Conservation (phyloP, 2,113 vertebrate genomes). For the Oncorhynchus keta region DNA sequence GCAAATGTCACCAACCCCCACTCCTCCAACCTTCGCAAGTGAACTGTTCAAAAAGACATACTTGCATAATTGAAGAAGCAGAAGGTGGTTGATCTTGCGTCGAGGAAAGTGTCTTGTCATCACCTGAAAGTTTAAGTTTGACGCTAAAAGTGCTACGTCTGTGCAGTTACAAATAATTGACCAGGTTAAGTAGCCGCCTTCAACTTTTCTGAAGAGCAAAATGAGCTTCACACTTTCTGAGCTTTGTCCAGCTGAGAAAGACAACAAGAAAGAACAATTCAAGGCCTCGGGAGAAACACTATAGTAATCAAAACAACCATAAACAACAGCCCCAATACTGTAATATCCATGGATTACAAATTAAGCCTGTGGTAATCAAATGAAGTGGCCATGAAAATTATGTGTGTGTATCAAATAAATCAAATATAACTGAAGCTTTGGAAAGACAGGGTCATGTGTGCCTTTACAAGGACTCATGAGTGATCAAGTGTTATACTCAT, state of each 20-base stretch:
- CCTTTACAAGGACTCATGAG: no score
- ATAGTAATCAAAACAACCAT: no score
- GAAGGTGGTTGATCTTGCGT: not conserved
- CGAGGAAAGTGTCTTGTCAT: constrained; percentile 3
- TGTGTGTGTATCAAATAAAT: not conserved
- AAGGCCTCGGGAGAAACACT: no score
- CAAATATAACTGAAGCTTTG: not conserved
- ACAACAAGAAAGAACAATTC: not conserved
- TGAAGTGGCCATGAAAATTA: not conserved
- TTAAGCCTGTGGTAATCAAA: not conserved
- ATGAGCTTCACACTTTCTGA: constrained; percentile 47
- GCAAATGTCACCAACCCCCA: not conserved
- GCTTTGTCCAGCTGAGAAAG: constrained; percentile 63
- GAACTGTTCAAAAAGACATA: not conserved
- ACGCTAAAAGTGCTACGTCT: not conserved
- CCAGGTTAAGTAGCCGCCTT: constrained; percentile 6
- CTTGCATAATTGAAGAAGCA: not conserved
- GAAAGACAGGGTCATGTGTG: no score
- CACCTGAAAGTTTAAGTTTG: constrained; percentile 16
- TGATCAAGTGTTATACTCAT: no score
- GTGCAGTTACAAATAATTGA: constrained; percentile 46
- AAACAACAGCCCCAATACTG: no score
- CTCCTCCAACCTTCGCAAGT: not conserved
- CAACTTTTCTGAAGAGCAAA: not conserved
- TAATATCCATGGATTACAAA: no score